A percentile compares a stretch with the other conserved stretches of the same genome.
These are phyloP conservation scores for Hylaeus anthracinus DNA, from an alignment of 1,140 invertebrate species.

Conservation along the genomic window DNA sequence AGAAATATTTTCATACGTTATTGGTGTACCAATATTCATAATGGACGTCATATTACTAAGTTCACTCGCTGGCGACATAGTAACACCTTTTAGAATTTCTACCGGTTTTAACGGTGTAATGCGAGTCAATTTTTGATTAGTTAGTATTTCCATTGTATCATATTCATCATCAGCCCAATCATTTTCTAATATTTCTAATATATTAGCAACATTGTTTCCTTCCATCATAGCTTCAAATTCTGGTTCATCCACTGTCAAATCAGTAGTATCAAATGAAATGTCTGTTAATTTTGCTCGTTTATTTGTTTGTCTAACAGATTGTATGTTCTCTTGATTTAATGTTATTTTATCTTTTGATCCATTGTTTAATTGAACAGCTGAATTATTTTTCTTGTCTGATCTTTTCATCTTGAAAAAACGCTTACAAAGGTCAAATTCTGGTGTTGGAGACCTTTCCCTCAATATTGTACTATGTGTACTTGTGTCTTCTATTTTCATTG, in stretches of 20 bases:
- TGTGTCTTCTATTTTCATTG: not conserved
- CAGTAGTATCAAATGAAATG: conserved; percentile 66
- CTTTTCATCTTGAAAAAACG: conserved; percentile 74
- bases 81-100: conserved; percentile 25
- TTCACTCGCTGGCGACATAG: conserved; percentile 80
- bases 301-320: not conserved
- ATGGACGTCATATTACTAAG: conserved; percentile 81
- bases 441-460: conserved; percentile 22
- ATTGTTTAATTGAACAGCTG: conserved; percentile 68
- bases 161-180: conserved; percentile 77
- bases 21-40: conserved; percentile 72
- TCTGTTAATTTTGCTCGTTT: conserved; percentile 44
- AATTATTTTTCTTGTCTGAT: conserved; percentile 42
- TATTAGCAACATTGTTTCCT: conserved; percentile 60
- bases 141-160: conserved; percentile 66
- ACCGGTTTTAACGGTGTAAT: conserved; percentile 44
- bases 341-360: conserved; percentile 52
- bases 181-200: conserved; percentile 73
- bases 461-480: not conserved
- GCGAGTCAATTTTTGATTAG: conserved; percentile 9
- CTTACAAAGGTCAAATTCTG: conserved; percentile 66
- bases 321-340: conserved; percentile 52
- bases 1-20: conserved; percentile 45
- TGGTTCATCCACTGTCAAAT: conserved; percentile 72
- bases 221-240: conserved; percentile 57